Conservation (phyloP, 2,113 vertebrate species). For the Trogon surrucura region DNA sequence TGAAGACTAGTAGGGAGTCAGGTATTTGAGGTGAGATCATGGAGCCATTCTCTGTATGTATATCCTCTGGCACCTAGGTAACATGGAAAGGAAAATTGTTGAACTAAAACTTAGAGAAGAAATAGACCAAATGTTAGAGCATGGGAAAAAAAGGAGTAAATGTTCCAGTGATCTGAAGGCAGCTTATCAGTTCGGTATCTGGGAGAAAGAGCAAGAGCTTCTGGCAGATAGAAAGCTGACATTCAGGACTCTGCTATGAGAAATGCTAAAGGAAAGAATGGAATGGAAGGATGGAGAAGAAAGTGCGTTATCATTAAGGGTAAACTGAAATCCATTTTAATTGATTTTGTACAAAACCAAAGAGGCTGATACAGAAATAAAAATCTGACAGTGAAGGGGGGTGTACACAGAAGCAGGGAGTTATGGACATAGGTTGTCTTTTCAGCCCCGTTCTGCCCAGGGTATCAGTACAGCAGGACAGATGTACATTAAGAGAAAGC, state of each 20-base stretch:
- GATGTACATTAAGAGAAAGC: not conserved
- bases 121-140: not conserved
- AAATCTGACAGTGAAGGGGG: not conserved
- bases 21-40: constrained; percentile 11
- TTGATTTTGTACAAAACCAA: not conserved
- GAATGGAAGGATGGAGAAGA: not conserved
- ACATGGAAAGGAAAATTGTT: not conserved
- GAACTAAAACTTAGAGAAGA: not conserved
- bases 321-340: not conserved
- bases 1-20: not conserved
- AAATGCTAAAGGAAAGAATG: not conserved
- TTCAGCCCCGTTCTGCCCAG: not conserved
- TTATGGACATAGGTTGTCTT: not conserved
- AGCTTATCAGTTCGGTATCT: not conserved
- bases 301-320: not conserved
- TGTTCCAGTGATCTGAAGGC: not conserved
- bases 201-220: not conserved
- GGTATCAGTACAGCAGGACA: not conserved
- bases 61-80: not conserved
- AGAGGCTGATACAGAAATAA: not conserved
- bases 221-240: not conserved
- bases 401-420: not conserved
- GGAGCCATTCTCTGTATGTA: not conserved
- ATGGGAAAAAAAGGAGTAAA: not conserved
- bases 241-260: not conserved